Conservation (phyloP, 2,888 invertebrate species). For the Ectemnius lituratus region DNA sequence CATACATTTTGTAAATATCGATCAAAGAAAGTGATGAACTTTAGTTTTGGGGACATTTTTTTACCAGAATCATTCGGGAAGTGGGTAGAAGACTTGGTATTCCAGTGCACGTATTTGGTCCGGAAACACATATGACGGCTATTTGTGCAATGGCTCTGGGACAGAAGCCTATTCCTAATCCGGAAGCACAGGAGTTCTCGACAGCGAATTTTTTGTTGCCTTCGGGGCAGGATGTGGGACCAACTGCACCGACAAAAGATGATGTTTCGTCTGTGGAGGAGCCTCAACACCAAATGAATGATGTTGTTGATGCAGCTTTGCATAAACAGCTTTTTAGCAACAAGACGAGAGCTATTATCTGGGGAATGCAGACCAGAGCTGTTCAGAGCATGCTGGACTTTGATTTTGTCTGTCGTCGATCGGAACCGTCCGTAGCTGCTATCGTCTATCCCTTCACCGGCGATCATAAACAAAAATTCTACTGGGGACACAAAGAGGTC, state of each 20-base stretch:
- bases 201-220: slow-evolving; percentile 94
- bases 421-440: slow-evolving; percentile 95
- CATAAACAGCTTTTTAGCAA: slow-evolving; percentile 86
- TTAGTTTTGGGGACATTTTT: background rate
- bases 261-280: slow-evolving; percentile 49
- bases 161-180: slow-evolving; percentile 89
- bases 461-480: slow-evolving; percentile 99
- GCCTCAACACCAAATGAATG: slow-evolving; percentile 51
- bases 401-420: slow-evolving; percentile 94
- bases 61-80: slow-evolving; percentile 73
- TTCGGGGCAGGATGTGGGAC: slow-evolving; percentile 82
- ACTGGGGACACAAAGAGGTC: slow-evolving; percentile 99
- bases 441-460: slow-evolving; percentile 99
- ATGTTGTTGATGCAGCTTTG: slow-evolving; percentile 64
- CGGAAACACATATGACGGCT: slow-evolving; percentile 99
- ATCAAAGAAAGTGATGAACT: background rate
- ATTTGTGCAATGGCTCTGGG: slow-evolving; percentile 99
- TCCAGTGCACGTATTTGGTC: slow-evolving; percentile 97
- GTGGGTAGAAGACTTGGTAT: slow-evolving; percentile 85
- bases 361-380: slow-evolving; percentile 99
- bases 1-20: background rate
- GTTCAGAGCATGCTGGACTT: slow-evolving; percentile 98
- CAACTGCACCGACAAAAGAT: slow-evolving; percentile 55
- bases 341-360: slow-evolving; percentile 94
- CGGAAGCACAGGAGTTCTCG: slow-evolving; percentile 85